Evolutionary conservation across 64 coral and sea anemone genomes (phyloP).

Genomic region (Dendrophyllia cribrosa): DNA sequence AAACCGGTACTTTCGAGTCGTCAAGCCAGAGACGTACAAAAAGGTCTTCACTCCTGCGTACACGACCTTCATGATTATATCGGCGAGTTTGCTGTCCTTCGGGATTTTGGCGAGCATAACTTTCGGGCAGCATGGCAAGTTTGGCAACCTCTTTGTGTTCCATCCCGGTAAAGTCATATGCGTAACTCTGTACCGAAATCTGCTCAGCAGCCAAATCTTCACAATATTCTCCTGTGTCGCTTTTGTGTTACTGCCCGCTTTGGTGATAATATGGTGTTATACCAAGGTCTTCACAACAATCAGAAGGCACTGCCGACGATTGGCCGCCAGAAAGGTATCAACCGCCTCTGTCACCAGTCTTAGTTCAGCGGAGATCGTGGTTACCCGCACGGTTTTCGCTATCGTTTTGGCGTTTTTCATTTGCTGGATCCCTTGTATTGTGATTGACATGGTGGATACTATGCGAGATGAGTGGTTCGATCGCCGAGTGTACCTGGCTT

Average conservation of each 20-base stretch:
- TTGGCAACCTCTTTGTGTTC: slow-evolving; percentile 58
- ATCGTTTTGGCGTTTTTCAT: slow-evolving; percentile 64
- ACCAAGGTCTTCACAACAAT: slow-evolving; percentile 71
- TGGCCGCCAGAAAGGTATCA: slow-evolving; percentile 20
- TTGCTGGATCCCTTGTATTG: slow-evolving; percentile 74
- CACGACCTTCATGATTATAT: slow-evolving; percentile 68
- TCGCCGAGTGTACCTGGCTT: slow-evolving; percentile 58
- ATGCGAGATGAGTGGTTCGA: slow-evolving; percentile 50
- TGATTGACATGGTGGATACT: slow-evolving; percentile 59
- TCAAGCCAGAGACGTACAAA: slow-evolving; percentile 57
- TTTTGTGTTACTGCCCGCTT: slow-evolving; percentile 80
- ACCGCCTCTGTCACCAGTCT: neutral
- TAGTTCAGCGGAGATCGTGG: slow-evolving; percentile 41
- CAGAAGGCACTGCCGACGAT: slow-evolving; percentile 43
- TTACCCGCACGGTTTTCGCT: slow-evolving; percentile 60
- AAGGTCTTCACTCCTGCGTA: slow-evolving; percentile 65
- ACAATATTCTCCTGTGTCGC: slow-evolving; percentile 68
- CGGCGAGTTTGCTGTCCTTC: slow-evolving; percentile 29
- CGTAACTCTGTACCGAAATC: slow-evolving; percentile 30
- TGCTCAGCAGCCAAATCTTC: slow-evolving; percentile 54
- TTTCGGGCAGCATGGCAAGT: slow-evolving; percentile 28
- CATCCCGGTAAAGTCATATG: slow-evolving; percentile 89
- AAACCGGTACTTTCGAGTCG: slow-evolving; percentile 80
- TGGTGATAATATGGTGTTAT: slow-evolving; percentile 80
- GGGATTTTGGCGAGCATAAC: slow-evolving; percentile 12